Evolutionary conservation across 1,140 invertebrate species (phyloP), one percentile per base, ranked within the genome.

Genomic region (Drosophila albomicans): DNA sequence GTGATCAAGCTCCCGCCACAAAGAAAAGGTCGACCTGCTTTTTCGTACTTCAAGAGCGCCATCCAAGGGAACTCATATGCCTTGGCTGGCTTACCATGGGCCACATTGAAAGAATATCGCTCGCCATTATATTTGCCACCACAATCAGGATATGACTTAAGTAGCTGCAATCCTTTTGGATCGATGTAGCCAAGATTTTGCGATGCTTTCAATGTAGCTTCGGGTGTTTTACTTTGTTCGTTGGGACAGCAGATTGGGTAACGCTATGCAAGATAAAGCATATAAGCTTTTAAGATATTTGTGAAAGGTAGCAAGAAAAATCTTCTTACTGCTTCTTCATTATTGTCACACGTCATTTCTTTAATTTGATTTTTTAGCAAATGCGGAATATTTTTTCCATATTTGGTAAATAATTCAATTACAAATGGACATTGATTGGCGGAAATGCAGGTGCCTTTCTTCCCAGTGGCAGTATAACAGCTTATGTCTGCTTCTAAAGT

Each of bases 51-150:
- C 0, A 94, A 66, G 15, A 94, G 69, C 0, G 92, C 93, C 91
- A 94, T 92, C 94, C 94, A 94, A 15, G 94, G 94, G 70, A 93
- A 94, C 59, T 94, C 93, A 0, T 88, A 91, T 3, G 93, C 59
- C 13, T 78, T 84, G 0, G 93, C 81, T 7, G 56, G 58, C 20
- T 91, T 81, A 4, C 94, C 94, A 0, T 91, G 91, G 35, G 35
- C 84, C 80, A 7, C 41, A 1, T 3, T 13, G 1, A 13, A n/a
- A 43, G 7, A 13, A 13, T 43, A 4, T n/a, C 41, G 41, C 16
- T 75, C 78, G 48, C 84, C 73, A 45, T 81, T 81, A 25, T 76
- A 85, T 4, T 79, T 81, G 49, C 84, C 77, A 45, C 88, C 88
- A 16, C 79, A 85, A 1, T 79, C 49, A 1, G 28, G 65, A 1